Base-by-base conservation (phyloP, 2,797 vertebrate genomes). In the Cephalopachus bancanus region DNA sequence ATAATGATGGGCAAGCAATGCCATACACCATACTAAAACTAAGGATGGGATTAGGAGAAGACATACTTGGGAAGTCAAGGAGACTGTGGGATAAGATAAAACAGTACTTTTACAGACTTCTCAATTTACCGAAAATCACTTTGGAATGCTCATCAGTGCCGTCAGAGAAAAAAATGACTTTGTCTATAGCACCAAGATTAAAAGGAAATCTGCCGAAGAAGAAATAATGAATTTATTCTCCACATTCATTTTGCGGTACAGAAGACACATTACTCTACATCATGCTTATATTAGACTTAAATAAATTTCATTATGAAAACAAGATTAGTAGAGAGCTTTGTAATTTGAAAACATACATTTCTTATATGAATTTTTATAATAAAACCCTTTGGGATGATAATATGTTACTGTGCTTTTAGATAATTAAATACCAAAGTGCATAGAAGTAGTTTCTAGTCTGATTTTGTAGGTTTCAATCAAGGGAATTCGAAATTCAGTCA, bases 251-350 rank as follows among this genome's bases (percentile, higher is more conserved):
- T 96, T 84, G 96, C 96, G 95, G 93, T 96, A 94, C 78, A 97
- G 94, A 94, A 97, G 97, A 98, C 94, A 98, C 95, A 98, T 98
- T 98, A 98, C 75, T 97, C 97, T 97, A 83, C 97, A 98, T 98
- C 98, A 98, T 59, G 96, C 92, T 93, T 97, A 94, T 97, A 98
- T 98, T 98, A 98, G 97, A 97, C 97, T 98, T 98, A 98, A 98
- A 97, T 98, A 98, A 98, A 98, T 98, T 98, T 97, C 97, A 98
- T 98, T 98, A 98, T 81, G 85, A 98, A 98, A 98, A 98, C 93
- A 98, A 98, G 97, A 98, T 98, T 98, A 98, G 97, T 97, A 93
- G 62, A 97, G 96, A 98, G 89, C 80, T 79, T 94, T 95, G 80
- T 97, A 97, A 98, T 98, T 97, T 98, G 96, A 93, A 98, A 98